Evolutionary conservation across 2,113 vertebrate species (phyloP).

Genomic region (Pollimyrus isidori): DNA sequence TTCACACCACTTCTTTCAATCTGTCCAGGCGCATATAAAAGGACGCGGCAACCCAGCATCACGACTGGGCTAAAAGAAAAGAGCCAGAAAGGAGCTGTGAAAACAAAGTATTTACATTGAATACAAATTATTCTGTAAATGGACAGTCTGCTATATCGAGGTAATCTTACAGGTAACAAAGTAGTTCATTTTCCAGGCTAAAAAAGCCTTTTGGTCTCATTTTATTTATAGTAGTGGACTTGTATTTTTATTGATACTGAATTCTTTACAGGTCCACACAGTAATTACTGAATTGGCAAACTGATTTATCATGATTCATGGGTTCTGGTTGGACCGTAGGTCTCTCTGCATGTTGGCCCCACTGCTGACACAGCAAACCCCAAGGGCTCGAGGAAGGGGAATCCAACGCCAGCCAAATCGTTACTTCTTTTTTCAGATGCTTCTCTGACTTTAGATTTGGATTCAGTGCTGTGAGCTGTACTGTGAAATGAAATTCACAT

Average conservation of each 20-base stretch:
- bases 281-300: conserved; percentile 7
- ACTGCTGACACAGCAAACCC: neutral
- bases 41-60: neutral
- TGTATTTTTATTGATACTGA: conserved; percentile 10
- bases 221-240: neutral
- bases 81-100: neutral
- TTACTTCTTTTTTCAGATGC: neutral
- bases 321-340: neutral
- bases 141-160: neutral
- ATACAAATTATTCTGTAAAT: neutral
- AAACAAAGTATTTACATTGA: neutral
- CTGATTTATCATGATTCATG: conserved; percentile 12
- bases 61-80: neutral
- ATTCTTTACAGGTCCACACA: conserved; percentile 1
- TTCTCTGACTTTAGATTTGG: neutral
- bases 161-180: conserved; percentile 2
- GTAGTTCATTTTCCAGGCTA: neutral
- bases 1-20: neutral
- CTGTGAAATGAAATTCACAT: neutral
- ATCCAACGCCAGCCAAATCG: neutral
- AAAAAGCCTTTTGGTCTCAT: conserved; percentile 5
- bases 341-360: conserved; percentile 11
- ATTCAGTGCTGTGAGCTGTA: neutral
- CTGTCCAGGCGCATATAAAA: neutral
- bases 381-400: neutral